Evolutionary conservation across 2,888 invertebrate species (phyloP).

Genomic region (Ferrisia virgata): DNA sequence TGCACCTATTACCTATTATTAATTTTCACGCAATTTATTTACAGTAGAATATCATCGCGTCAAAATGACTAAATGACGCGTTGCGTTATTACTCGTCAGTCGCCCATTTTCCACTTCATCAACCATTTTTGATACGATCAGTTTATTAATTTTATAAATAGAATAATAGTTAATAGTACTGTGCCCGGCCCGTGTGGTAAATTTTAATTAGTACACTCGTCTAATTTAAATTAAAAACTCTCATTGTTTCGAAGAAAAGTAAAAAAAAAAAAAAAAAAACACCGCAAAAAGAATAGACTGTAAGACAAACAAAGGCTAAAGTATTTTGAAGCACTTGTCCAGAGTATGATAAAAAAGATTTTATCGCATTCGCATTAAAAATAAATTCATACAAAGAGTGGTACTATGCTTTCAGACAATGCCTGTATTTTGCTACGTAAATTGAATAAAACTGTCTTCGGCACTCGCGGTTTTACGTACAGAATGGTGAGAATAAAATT

Average conservation of each 20-base stretch:
- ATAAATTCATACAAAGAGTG: background rate
- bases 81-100: too few relatives aligned
- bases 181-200: too few relatives aligned
- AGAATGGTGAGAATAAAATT: background rate
- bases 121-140: too few relatives aligned
- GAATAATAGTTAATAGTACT: too few relatives aligned
- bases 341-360: background rate
- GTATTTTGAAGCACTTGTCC: background rate
- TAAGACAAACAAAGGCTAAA: background rate
- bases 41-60: too few relatives aligned
- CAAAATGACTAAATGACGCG: too few relatives aligned
- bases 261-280: background rate
- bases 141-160: background rate
- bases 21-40: too few relatives aligned
- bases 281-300: background rate
- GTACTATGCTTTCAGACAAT: background rate
- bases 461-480: background rate
- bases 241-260: background rate
- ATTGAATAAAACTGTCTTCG: slow-evolving; percentile 13
- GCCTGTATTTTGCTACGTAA: background rate
- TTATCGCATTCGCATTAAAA: background rate
- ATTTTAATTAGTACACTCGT: too few relatives aligned
- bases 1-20: too few relatives aligned
- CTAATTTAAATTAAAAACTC: background rate
- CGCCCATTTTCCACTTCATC: too few relatives aligned